These are phyloP conservation scores for Xestia sexstrigata DNA, from an alignment of 2,888 invertebrate genomes.

Conservation along the genomic window DNA sequence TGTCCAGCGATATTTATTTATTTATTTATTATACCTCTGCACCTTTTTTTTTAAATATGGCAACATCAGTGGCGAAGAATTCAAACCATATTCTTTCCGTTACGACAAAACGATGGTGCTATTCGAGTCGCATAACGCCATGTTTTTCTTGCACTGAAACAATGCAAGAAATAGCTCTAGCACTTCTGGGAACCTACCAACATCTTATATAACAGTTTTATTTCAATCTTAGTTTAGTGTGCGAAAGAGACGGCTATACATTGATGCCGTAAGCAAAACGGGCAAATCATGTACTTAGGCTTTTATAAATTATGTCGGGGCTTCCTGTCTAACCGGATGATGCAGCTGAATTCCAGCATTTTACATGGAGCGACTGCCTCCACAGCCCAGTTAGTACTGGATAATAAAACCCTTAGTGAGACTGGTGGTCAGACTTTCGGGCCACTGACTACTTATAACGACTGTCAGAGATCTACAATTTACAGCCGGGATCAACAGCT, in stretches of 20 bases:
- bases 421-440: neutral
- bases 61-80: neutral
- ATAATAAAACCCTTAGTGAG: neutral
- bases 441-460: neutral
- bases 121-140: slow-evolving; percentile 33
- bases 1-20: no score
- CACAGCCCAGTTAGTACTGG: neutral
- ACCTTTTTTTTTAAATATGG: neutral
- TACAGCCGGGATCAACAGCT: neutral
- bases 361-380: neutral
- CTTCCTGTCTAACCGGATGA: neutral
- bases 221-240: neutral
- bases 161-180: slow-evolving; percentile 33
- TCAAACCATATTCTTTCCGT: slow-evolving; percentile 18
- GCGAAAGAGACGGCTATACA: neutral
- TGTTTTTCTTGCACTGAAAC: slow-evolving; percentile 38
- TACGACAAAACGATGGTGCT: slow-evolving; percentile 33
- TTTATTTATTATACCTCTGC: no score
- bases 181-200: neutral
- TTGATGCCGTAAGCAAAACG: neutral
- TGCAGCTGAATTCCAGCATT: neutral
- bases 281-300: neutral
- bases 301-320: neutral
- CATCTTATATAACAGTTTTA: neutral
- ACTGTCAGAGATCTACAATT: neutral